A percentile compares a stretch with the other conserved stretches of the same genome.
Evolutionary conservation across 2,888 invertebrate genomes (phyloP).

Genomic region (Carterocephalus palaemon): DNA sequence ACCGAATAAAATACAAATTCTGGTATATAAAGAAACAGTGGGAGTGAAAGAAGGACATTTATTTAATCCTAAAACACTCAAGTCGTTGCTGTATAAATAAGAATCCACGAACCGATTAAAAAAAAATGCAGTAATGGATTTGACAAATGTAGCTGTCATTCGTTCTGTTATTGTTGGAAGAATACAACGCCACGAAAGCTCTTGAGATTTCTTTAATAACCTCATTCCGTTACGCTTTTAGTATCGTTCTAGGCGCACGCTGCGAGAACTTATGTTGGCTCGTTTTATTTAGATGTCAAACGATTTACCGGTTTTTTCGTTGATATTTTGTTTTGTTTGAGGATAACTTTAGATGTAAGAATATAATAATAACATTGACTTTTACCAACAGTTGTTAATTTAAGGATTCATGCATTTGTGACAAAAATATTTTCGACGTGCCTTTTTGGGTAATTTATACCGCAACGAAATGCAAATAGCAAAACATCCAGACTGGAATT

Average conservation of each 20-base stretch:
- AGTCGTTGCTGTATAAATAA: slow-evolving; percentile 47
- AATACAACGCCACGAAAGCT: slow-evolving; percentile 18
- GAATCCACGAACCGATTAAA: slow-evolving; percentile 55
- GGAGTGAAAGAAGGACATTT: slow-evolving; percentile 32
- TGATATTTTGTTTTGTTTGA: not conserved
- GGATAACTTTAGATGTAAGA: not conserved
- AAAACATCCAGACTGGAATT: slow-evolving; percentile 38
- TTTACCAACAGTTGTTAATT: too few relatives aligned
- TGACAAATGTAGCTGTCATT: slow-evolving; percentile 35
- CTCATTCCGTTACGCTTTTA: slow-evolving; percentile 36
- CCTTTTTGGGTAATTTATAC: slow-evolving; percentile 8
- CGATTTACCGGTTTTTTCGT: slow-evolving; percentile 16
- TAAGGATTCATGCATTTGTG: not conserved
- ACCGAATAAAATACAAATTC: too few relatives aligned
- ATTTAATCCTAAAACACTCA: slow-evolving; percentile 41
- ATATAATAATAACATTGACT: too few relatives aligned
- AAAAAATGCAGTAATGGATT: slow-evolving; percentile 47
- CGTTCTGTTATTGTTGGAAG: slow-evolving; percentile 34
- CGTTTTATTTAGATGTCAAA: slow-evolving; percentile 25
- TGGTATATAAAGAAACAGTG: too few relatives aligned
- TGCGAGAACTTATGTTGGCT: slow-evolving; percentile 15
- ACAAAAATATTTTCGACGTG: slow-evolving; percentile 1
- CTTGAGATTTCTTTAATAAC: slow-evolving; percentile 36
- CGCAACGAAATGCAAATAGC: slow-evolving; percentile 19
- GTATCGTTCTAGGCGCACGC: slow-evolving; percentile 22